Base-by-base conservation (phyloP, 1,140 invertebrate species). In the Melipona quadrifasciata region DNA sequence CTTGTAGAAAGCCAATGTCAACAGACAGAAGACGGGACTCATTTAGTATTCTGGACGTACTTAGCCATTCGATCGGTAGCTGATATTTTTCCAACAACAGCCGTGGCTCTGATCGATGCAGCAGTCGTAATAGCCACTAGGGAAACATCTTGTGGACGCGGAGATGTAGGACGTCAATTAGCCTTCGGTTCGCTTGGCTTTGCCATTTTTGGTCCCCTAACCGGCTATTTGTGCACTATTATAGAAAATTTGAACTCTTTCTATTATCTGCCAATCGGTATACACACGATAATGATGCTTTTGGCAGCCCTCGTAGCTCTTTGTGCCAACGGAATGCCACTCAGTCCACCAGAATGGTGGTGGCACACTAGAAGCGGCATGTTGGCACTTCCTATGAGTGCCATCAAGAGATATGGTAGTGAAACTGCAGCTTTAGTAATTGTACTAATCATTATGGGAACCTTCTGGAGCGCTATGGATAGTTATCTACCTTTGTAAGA, bases 271-370 rank as follows among this genome's bases (percentile, higher is more conserved):
- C 96, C 95, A 27, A 96, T 96, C 88, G 92, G 96, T 14, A 91
- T 96, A 64, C 96, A 97, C 90, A 96, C 95, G 0, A 89, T 95
- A 0, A 94, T 97, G 76, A 96, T 96, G 94, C 64, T 97, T 0
- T 89, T 97, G 34, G 96, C 96, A 51, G 95, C 96, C 3, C 90
- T 97, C 1, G 95, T 97, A 68, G 94, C 97, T 0, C 86, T 97
- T 24, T 94, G 95, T 67, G 96, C 96, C 74, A 95, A 95, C 6
- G 95, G 95, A 67, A 97, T 97, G 96, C 97, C 97, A 2, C 92
- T 97, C 11, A 97, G 96, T 89, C 97, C 97, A 10, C 97, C 97
- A 6, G 97, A 97, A 91, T 97, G 97, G 96, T 97, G 97, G 97
- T 97, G 97, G 97, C 97, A 97, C 88, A 97, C 97, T 1, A 95